Evolutionary conservation across 2,113 vertebrate species (phyloP), one percentile per base, ranked within the genome.

Genomic region (Ammodytes dubius): DNA sequence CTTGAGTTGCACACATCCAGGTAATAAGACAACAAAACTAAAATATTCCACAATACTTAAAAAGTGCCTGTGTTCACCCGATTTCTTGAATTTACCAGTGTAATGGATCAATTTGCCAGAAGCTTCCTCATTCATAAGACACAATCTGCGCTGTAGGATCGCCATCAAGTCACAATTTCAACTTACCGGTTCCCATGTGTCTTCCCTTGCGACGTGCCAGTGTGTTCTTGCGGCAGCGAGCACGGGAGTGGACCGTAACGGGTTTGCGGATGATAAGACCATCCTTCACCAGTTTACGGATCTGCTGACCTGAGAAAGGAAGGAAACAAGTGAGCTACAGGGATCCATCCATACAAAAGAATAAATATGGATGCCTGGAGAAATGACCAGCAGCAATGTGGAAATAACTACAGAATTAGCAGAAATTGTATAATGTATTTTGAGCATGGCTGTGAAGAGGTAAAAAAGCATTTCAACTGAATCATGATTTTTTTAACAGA

Each of bases 191-290:
- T 89, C 98, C 98, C 96, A 97, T 99, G 93, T 99, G 98, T 52
- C 98, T 95, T 87, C 98, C 98, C 94, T 99, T 99, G 35, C 98
- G 94, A 9, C 98, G 97, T 49, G 98, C 98, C 94, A 99, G 81
- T 3, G 97, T 99, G 89, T 99, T 99, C 91, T 99, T 99, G 88
- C 98, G 96, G 95, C 98, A 99, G 5, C 98, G 96, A 52, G 98
- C 98, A 2, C 98, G 95, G 0, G 98, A 99, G 88, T 99, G 98
- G 67, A 99, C 97, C 0, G 98, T 99, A 56, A 99, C 98, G 0
- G 98, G 98, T 70, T 99, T 99, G 84, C 98, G 96, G 82, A 99
- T 99, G 88, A 99, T 99, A 72, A 99, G 94, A 84, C 98, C 98
- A 92, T 99, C 98, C 89, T 99, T 99, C 56, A 99, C 98, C 89